Evolutionary conservation across 2,888 invertebrate genomes (phyloP).

Genomic region (Mechanitis messenoides): DNA sequence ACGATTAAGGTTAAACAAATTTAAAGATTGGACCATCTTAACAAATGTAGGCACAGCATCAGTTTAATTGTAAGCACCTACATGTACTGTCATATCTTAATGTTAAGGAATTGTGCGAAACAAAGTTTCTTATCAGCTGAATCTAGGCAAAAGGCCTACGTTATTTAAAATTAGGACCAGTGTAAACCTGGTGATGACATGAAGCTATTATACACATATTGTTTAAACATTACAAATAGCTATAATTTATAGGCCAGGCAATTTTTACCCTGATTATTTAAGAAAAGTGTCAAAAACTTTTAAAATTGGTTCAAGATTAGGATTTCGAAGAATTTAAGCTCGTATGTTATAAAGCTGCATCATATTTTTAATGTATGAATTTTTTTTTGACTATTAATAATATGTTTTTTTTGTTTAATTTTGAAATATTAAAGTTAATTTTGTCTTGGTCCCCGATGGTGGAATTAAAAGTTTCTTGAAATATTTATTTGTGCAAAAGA

Average conservation of each 20-base stretch:
- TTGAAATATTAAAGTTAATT: not conserved
- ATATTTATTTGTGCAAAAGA: not conserved
- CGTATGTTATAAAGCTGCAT: conserved; percentile 28
- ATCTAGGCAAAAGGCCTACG: conserved; percentile 35
- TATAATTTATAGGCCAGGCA: conserved; percentile 62
- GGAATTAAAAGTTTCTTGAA: not conserved
- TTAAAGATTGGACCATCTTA: conserved; percentile 24
- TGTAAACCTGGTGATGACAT: conserved; percentile 32
- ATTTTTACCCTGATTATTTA: conserved; percentile 68
- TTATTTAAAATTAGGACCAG: conserved; percentile 31
- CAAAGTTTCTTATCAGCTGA: conserved; percentile 18
- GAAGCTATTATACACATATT: conserved; percentile 27
- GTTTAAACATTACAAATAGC: conserved; percentile 43
- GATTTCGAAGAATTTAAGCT: conserved; percentile 33
- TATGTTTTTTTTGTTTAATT: not conserved
- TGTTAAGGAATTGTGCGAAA: conserved; percentile 4
- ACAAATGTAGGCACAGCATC: conserved; percentile 6
- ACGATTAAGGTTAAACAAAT: not conserved
- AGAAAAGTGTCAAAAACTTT: conserved; percentile 57
- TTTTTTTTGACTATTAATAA: too few species aligned
- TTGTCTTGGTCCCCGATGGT: not conserved
- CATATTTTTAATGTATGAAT: conserved; percentile 1
- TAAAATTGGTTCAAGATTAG: conserved; percentile 54
- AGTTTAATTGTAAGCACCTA: conserved; percentile 4
- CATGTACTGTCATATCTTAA: not conserved